Evolutionary conservation across 2,797 vertebrate species (phyloP).

Genomic region (Amblyraja radiata): DNA sequence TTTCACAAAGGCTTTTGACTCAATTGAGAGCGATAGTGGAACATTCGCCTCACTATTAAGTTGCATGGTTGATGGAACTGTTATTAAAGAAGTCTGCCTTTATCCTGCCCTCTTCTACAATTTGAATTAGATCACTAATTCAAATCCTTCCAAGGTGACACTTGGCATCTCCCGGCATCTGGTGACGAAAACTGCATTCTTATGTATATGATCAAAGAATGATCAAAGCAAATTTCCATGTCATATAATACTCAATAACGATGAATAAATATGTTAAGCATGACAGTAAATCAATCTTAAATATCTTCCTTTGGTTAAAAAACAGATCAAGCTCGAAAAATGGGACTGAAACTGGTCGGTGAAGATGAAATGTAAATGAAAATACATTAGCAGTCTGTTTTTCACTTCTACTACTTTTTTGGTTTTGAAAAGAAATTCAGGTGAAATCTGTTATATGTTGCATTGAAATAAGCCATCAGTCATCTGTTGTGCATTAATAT

Average conservation of each 20-base stretch:
- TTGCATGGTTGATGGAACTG: too few relatives aligned
- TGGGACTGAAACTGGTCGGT: not conserved
- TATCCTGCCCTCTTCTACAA: not conserved
- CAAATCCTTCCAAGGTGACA: not conserved
- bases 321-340: not conserved
- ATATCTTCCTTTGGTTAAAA: not conserved
- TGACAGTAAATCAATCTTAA: not conserved
- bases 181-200: not conserved
- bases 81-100: not conserved
- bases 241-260: not conserved
- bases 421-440: not conserved
- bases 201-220: not conserved
- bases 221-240: too few relatives aligned
- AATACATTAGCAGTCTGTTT: not conserved
- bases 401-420: not conserved
- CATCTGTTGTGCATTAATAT: not conserved
- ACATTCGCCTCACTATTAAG: too few relatives aligned
- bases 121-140: too few relatives aligned
- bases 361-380: too few relatives aligned
- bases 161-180: not conserved
- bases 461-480: not conserved
- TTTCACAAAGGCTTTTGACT: too few relatives aligned
- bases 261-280: not conserved
- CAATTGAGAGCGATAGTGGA: too few relatives aligned
- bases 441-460: not conserved